A percentile compares a stretch with the other conserved stretches of the same genome.
These are phyloP conservation scores for Callaeas wilsoni DNA, from an alignment of 2,113 vertebrate species.

Conservation along the genomic window DNA sequence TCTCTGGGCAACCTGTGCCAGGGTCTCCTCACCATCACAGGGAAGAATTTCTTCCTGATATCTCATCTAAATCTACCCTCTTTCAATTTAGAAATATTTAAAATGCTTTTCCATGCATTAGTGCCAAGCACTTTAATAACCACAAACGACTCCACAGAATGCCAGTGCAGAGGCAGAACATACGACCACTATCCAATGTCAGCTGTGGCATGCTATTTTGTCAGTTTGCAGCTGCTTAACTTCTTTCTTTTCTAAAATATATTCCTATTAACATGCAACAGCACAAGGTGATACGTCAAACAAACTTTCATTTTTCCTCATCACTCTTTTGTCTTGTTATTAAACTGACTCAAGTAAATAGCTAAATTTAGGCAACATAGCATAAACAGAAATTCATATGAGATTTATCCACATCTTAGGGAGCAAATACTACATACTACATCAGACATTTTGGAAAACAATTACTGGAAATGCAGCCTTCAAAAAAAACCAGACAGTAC, in stretches of 20 bases:
- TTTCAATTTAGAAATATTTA: background rate
- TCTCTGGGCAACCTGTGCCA: background rate
- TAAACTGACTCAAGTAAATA: background rate
- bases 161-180: background rate
- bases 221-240: background rate
- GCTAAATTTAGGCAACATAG: background rate
- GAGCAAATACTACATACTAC: background rate
- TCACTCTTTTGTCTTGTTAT: background rate
- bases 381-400: background rate
- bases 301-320: background rate
- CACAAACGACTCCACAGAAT: background rate
- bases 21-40: accelerated
- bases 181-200: background rate
- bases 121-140: background rate
- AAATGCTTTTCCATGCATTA: background rate
- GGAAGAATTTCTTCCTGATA: background rate
- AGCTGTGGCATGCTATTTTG: background rate
- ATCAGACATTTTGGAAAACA: background rate
- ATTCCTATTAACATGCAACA: background rate
- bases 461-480: background rate
- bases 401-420: background rate
- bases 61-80: background rate
- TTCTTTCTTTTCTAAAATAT: background rate
- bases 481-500: background rate
- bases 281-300: background rate